Conservation (phyloP, 2,888 invertebrate species). For the Spisula subtruncata region DNA sequence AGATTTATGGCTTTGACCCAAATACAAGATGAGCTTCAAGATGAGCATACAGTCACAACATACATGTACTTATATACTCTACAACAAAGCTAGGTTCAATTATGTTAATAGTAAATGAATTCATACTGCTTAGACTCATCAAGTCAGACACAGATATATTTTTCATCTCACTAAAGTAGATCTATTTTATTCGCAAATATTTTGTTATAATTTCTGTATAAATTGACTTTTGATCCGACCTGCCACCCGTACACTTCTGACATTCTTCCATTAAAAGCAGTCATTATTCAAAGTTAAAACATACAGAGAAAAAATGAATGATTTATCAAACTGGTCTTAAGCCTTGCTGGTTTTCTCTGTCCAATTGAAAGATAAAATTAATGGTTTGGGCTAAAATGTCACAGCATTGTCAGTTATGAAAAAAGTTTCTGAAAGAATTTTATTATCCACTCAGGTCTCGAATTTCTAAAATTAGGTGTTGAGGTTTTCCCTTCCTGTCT, state of each 20-base stretch:
- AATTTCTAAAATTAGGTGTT: background rate
- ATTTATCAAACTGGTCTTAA: background rate
- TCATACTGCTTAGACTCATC: no score
- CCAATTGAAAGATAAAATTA: slow-evolving; percentile 9
- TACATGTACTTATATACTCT: no score
- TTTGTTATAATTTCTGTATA: no score
- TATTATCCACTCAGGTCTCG: background rate
- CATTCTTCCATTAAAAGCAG: background rate
- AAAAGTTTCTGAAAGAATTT: slow-evolving; percentile 10
- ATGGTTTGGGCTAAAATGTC: background rate
- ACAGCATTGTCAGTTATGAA: background rate
- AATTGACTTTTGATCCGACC: no score
- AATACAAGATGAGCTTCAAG: no score
- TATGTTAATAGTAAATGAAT: no score
- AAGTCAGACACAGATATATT: no score
- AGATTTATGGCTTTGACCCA: no score
- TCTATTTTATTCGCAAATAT: no score
- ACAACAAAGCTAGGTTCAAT: no score
- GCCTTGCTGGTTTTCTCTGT: background rate
- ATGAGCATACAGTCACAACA: no score
- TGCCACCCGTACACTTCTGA: background rate
- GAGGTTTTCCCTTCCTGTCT: slow-evolving; percentile 3
- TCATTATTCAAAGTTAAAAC: background rate
- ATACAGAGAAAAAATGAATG: background rate
- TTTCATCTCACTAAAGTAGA: no score